phyloP scores from a whole-genome alignment of 1,140 invertebrate genomes.

The Euura lappo region DNA sequence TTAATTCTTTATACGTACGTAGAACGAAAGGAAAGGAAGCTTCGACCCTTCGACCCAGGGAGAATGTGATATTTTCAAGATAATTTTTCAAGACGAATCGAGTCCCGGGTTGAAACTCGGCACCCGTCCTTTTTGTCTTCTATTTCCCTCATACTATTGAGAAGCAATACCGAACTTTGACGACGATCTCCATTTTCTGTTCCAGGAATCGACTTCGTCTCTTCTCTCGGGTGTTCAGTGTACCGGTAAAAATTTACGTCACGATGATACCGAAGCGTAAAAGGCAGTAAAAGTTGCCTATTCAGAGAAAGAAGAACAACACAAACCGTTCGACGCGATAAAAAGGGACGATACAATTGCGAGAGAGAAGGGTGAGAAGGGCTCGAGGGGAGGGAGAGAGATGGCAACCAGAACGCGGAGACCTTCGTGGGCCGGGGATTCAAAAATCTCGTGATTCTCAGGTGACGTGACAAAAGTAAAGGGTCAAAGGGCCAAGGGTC shows the following conservation, averaged over 20 bases:
- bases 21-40: too few relatives aligned
- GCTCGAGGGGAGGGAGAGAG: not conserved
- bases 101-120: too few relatives aligned
- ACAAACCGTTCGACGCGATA: not conserved
- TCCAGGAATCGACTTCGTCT: not conserved
- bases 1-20: too few relatives aligned
- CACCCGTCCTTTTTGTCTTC: too few relatives aligned
- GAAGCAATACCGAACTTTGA: not conserved
- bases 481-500: not conserved
- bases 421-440: slow-evolving; percentile 27
- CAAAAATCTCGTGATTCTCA: slow-evolving; percentile 38
- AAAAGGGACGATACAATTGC: not conserved
- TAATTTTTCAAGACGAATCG: too few relatives aligned
- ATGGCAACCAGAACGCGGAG: not conserved
- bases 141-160: too few relatives aligned
- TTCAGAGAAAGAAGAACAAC: not conserved
- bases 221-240: not conserved
- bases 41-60: too few relatives aligned
- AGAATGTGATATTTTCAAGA: too few relatives aligned
- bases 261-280: not conserved
- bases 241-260: not conserved
- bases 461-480: not conserved
- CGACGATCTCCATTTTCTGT: not conserved
- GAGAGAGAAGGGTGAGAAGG: not conserved
- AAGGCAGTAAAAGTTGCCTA: slow-evolving; percentile 2